Evolutionary conservation across 2,113 vertebrate genomes (phyloP), one percentile per base, ranked within the genome.

Genomic region (Glaucidium brasilianum): DNA sequence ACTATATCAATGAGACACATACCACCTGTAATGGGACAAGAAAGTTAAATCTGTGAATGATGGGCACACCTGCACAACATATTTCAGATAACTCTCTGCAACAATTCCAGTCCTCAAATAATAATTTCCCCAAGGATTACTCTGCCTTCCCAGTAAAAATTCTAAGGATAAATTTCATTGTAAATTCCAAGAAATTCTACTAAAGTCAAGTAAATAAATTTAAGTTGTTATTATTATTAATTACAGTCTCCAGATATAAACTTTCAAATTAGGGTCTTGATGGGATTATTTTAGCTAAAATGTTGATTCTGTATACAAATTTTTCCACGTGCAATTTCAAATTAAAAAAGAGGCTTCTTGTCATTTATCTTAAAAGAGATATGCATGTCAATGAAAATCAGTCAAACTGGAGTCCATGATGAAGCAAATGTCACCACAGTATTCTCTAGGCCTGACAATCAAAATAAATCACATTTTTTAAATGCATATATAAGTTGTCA

Each of bases 1-100:
- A 97, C 96, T 88, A 99, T 95, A 79, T 99, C 99, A 92, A 99
- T 80, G 8, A 97, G 96, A 93, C 99, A 99, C 11, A 9, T 45
- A 41, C 83, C 58, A 86, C 96, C 99, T 99, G 97, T 49, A 94
- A 92, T 10, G 76, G 43, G 94, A 94, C 20, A 95, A 87, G 94
- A 71, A 88, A 77, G 5, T 92, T 78, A 84, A 55, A 88, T 52
- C 29, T 72, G 5, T 80, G 60, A 86, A 52, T 50, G 17, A 72
- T 27, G 64, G 43, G 30, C 43, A 88, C 26, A 72, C 7, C 23
- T 74, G 68, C 16, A 58, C 26, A 63, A 41, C 19, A 95, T 13
- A 71, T 81, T 88, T 85, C 41, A 92, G 52, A 53, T 37, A 37
- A 83, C 39, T 72, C 39, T 69, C 71, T 64, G 75, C n/a, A 88